A percentile compares a stretch with the other conserved stretches of the same genome.
Conservation (phyloP, 2,888 invertebrate genomes). For the Heteromurus nitidus region DNA sequence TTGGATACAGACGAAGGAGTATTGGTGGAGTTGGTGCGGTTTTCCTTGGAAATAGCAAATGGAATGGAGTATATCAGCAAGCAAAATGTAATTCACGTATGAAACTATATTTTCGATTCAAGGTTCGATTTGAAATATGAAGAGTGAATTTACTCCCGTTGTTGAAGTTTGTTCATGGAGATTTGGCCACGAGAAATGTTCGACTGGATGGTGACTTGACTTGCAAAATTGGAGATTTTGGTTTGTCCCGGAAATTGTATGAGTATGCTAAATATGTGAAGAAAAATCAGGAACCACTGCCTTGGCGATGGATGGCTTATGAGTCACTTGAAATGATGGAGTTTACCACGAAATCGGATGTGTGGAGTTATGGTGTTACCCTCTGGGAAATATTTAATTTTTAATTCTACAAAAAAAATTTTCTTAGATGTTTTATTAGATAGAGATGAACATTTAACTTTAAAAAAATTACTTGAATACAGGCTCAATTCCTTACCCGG, state of each 20-base stretch:
- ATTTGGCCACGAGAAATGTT: constrained; percentile 22
- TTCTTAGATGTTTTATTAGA: too few relatives aligned
- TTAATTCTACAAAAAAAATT: too few relatives aligned
- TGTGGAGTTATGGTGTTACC: constrained; percentile 25
- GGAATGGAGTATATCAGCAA: background rate
- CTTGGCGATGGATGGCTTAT: too few relatives aligned
- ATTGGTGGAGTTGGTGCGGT: too few relatives aligned
- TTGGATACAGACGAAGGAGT: background rate
- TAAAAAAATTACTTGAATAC: background rate
- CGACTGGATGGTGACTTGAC: background rate
- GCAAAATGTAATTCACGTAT: background rate
- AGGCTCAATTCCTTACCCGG: background rate
- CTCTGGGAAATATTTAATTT: constrained; percentile 19
- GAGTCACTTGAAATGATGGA: background rate
- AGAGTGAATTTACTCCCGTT: too few relatives aligned
- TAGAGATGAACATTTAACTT: background rate
- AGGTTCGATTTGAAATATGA: constrained; percentile 10
- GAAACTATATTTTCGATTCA: background rate
- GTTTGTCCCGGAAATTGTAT: too few relatives aligned
- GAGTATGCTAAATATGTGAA: constrained; percentile 16
- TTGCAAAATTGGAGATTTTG: constrained; percentile 26
- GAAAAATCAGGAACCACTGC: constrained; percentile 19
- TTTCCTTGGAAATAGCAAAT: too few relatives aligned
- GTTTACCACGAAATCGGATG: background rate
- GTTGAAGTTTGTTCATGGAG: constrained; percentile 25